Base-by-base conservation (phyloP, 2,113 vertebrate species). In the Grammomys dolichurus region DNA sequence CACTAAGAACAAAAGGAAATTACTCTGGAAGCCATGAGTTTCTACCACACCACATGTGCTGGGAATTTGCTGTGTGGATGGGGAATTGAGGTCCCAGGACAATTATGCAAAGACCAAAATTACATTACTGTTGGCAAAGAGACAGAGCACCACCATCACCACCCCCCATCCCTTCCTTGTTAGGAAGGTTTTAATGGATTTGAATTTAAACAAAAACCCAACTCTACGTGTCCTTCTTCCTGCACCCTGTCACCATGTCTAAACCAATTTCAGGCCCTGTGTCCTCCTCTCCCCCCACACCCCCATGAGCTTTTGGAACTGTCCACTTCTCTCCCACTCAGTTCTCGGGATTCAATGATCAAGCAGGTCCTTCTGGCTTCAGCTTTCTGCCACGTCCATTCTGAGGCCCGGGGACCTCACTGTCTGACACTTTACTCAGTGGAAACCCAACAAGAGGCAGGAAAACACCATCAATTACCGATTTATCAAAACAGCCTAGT, bases 1-100 rank as follows among this genome's bases (percentile, higher is more conserved):
- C 85, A 84, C 86, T 93, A 98, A 95, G 95, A 48, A 89, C 2
- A 56, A 96, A 96, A 98, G 97, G 97, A 98, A 98, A 81, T 89
- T 96, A 95, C 90, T 96, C 93, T 78, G 97, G 96, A 98, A 98
- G 92, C 72, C 80, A 0, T 96, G 97, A 88, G 90, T 90, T 98
- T 97, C 95, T 88, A 69, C 89, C 88, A 82, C 89, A 93, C 96
- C 95, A 97, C 90, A 92, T 92, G 87, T 98, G 90, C 87, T 89
- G 56, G 97, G 93, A 97, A 97, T 96, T 86, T 56, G 76, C 94
- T 94, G 31, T 94, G 89, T 96, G 96, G 90, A 97, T 65, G 94
- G 93, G 70, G 80, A 97, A 95, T 7, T 93, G n/a, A 97, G 78
- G 58, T 96, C 88, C n/a, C 91, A 97, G 90, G 95, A 94, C 93